Conservation (phyloP, 1,140 invertebrate genomes). For the Oncopodura yosiiana region DNA sequence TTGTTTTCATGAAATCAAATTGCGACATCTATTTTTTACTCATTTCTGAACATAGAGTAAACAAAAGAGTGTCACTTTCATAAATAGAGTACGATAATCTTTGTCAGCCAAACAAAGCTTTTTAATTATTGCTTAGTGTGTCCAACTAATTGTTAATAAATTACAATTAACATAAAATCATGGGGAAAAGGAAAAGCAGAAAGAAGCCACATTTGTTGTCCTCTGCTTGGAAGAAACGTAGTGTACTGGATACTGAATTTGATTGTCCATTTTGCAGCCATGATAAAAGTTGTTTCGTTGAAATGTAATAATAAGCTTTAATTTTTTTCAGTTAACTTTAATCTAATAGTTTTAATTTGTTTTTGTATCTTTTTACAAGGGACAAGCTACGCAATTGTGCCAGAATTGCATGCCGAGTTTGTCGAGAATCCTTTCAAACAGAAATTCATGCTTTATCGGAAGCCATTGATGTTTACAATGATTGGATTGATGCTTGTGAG, state of each 20-base stretch:
- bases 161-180: too few species aligned
- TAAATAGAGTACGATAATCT: too few species aligned
- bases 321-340: too few species aligned
- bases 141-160: too few species aligned
- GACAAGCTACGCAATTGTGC: slow-evolving; percentile 87
- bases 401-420: slow-evolving; percentile 85
- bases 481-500: slow-evolving; percentile 99
- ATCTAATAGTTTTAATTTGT: slow-evolving; percentile 4
- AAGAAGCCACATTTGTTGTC: slow-evolving; percentile 89
- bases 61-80: too few species aligned
- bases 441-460: slow-evolving; percentile 93
- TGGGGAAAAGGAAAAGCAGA: slow-evolving; percentile 95
- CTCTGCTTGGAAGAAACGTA: too few species aligned
- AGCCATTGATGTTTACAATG: slow-evolving; percentile 96
- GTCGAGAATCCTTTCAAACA: slow-evolving; percentile 93
- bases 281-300: slow-evolving; percentile 98
- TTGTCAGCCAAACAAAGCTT: too few species aligned
- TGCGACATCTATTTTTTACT: too few species aligned
- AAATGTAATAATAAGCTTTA: slow-evolving; percentile 96
- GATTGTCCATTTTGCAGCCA: slow-evolving; percentile 99
- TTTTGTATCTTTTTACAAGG: slow-evolving; percentile 48
- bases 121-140: too few species aligned
- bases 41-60: too few species aligned
- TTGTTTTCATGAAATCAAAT: too few species aligned
- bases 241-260: slow-evolving; percentile 91